A percentile compares a stretch with the other conserved stretches of the same genome.
These are phyloP conservation scores for Allochrocebus solatus DNA, from an alignment of 2,797 vertebrate species.

Conservation along the genomic window DNA sequence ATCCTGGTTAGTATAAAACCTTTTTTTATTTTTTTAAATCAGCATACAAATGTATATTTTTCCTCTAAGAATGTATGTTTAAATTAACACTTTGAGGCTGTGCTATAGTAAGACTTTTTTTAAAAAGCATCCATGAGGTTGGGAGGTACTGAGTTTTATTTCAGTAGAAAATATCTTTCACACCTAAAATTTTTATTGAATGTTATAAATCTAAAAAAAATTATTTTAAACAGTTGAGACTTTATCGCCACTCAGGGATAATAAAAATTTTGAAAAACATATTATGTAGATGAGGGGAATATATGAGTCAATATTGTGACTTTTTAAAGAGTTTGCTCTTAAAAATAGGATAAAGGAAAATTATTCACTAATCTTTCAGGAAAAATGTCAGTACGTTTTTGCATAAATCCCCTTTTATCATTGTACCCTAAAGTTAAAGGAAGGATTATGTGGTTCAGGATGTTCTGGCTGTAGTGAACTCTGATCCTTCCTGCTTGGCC, in stretches of 20 bases:
- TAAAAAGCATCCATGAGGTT: slow-evolving; percentile 4
- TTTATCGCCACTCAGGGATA: slow-evolving; percentile 76
- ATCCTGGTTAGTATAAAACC: background rate
- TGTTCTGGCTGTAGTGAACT: background rate
- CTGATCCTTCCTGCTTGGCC: too few relatives aligned
- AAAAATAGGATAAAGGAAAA: slow-evolving; percentile 51
- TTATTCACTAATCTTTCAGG: slow-evolving; percentile 20
- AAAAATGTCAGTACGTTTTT: slow-evolving; percentile 49
- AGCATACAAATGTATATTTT: background rate
- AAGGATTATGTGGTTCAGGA: background rate
- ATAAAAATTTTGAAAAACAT: slow-evolving; percentile 71
- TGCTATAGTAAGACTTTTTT: background rate
- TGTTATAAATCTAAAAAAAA: slow-evolving; percentile 70
- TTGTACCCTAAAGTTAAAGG: background rate
- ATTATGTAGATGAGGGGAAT: slow-evolving; percentile 51
- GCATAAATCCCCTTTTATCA: slow-evolving; percentile 11
- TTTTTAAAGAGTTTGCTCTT: slow-evolving; percentile 65
- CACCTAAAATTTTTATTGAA: slow-evolving; percentile 60
- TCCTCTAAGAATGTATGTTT: background rate
- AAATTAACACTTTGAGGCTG: slow-evolving; percentile 51
- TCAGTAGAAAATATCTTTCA: slow-evolving; percentile 62
- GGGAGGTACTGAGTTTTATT: background rate
- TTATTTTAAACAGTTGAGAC: slow-evolving; percentile 67
- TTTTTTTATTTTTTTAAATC: background rate
- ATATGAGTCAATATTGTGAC: slow-evolving; percentile 57